phyloP scores from a whole-genome alignment of 2,888 invertebrate species.

The Euproctis similis region DNA sequence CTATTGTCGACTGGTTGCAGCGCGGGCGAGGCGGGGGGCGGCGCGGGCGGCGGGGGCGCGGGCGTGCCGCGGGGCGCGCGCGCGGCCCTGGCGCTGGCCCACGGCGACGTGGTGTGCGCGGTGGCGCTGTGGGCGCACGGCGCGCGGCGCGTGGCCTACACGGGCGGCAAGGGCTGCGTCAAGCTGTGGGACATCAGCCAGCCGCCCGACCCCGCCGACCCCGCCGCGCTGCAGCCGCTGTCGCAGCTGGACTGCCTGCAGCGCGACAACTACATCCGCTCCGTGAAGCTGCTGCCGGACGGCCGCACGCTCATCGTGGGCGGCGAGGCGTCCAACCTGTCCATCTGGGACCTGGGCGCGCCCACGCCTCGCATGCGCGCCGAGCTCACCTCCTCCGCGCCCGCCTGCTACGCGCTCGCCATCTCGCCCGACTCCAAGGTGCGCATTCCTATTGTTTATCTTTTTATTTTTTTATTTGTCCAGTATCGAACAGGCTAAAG shows the following conservation, averaged over 20 bases:
- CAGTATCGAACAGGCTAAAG: no score
- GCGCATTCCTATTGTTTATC: no score
- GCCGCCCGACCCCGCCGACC: conserved; percentile 79
- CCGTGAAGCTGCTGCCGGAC: conserved; percentile 95
- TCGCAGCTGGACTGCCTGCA: conserved; percentile 95
- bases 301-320: conserved; percentile 96
- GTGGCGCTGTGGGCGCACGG: conserved; percentile 88
- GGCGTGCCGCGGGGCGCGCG: conserved; percentile 95
- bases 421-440: conserved; percentile 97
- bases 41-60: conserved; percentile 94
- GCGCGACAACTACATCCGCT: conserved; percentile 93
- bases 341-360: conserved; percentile 92
- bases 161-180: conserved; percentile 97
- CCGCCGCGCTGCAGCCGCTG: conserved; percentile 90
- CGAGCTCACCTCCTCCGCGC: conserved; percentile 91
- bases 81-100: conserved; percentile 91
- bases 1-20: no score
- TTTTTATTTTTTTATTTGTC: no score
- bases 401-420: conserved; percentile 98
- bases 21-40: no score
- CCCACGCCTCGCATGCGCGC: conserved; percentile 95
- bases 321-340: conserved; percentile 95
- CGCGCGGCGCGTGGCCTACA: conserved; percentile 94
- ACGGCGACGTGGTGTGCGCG: conserved; percentile 97
- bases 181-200: conserved; percentile 97